Conservation (phyloP, 2,113 vertebrate species). For the Monarcha castaneiventris region DNA sequence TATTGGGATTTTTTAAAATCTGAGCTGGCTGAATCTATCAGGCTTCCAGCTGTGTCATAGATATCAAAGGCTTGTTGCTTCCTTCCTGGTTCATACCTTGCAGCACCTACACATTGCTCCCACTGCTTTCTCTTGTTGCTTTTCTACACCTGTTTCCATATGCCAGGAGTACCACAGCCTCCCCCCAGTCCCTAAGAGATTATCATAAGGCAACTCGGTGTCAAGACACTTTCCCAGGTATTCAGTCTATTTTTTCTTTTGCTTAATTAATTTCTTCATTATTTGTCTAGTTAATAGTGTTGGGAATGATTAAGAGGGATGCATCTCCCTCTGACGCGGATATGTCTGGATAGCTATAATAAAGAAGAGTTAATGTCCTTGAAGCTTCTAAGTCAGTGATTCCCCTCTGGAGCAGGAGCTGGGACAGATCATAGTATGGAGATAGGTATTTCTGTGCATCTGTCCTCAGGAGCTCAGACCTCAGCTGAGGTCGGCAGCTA, state of each 20-base stretch:
- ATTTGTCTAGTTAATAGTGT: background rate
- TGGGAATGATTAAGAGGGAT: conserved; percentile 3
- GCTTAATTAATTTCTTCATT: conserved; percentile 31
- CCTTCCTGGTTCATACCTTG: background rate
- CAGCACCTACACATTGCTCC: background rate
- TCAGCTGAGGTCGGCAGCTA: no score
- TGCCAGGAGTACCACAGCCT: background rate
- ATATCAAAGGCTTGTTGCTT: background rate
- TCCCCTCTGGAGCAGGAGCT: background rate
- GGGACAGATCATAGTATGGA: background rate
- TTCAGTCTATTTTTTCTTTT: background rate
- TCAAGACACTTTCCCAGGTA: background rate
- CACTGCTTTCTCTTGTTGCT: background rate
- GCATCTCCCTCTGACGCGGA: background rate
- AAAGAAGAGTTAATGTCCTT: background rate
- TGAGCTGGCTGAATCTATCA: background rate
- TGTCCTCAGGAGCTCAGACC: background rate
- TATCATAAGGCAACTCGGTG: background rate
- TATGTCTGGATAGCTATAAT: background rate
- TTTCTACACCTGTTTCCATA: background rate
- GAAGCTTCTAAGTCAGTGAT: background rate
- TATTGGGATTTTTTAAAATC: conserved; percentile 48
- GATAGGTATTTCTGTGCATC: background rate
- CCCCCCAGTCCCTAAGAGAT: background rate
- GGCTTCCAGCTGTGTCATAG: background rate